A percentile compares a stretch with the other conserved stretches of the same genome.
Evolutionary conservation across 2,888 invertebrate species (phyloP).

Genomic region (Leptopterna dolabrata): DNA sequence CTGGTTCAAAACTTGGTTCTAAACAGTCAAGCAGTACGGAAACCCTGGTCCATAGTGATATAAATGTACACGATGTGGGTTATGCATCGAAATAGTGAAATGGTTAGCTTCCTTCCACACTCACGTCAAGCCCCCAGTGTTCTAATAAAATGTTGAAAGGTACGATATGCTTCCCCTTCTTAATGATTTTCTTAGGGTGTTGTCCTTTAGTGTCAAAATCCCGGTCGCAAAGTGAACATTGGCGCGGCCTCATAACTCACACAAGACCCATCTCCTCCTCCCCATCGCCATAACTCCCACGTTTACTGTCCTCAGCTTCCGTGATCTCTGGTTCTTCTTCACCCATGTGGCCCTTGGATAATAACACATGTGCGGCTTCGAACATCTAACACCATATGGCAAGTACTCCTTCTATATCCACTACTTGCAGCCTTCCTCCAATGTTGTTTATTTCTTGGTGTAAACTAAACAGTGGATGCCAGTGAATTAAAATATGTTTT

Average conservation of each 20-base stretch:
- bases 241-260: neutral
- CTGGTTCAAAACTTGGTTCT: no score
- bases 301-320: neutral
- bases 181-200: neutral
- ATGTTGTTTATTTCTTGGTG: no score
- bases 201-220: neutral
- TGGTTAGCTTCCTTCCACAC: no score
- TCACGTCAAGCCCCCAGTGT: no score
- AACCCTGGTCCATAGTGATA: no score
- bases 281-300: neutral
- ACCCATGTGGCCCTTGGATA: neutral
- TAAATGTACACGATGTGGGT: no score
- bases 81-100: no score
- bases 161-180: no score
- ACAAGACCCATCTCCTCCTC: neutral
- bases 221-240: neutral
- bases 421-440: neutral
- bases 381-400: conserved; percentile 1
- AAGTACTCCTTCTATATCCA: neutral
- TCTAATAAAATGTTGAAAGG: no score
- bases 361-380: neutral
- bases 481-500: no score
- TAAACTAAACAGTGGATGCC: neutral
- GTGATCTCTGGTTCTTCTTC: neutral
- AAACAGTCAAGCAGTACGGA: no score